Conservation (phyloP, 1,140 invertebrate genomes). For the Pteromalus puparum region DNA sequence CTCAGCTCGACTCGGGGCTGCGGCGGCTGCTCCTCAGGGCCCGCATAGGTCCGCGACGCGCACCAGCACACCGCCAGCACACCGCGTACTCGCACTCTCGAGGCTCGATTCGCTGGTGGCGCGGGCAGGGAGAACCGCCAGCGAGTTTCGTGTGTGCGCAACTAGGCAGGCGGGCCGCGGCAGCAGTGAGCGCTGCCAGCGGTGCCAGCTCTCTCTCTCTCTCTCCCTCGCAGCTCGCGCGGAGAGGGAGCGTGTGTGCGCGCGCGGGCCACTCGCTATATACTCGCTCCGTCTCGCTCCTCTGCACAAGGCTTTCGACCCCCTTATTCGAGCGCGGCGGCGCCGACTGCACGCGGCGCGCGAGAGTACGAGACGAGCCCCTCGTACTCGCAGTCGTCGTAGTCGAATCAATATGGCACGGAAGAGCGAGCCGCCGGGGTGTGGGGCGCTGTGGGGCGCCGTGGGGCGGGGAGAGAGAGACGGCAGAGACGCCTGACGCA, state of each 20-base stretch:
- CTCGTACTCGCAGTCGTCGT: not conserved
- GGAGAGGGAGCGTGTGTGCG: no score
- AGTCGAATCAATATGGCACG: constrained; percentile 14
- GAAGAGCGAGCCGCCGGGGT: not conserved
- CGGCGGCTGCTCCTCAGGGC: not conserved
- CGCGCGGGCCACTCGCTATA: not conserved
- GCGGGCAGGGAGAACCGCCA: no score
- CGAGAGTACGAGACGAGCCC: not conserved
- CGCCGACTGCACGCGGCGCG: constrained; percentile 6
- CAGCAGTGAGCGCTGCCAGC: no score
- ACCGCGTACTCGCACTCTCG: not conserved
- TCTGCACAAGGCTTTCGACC: constrained; percentile 4
- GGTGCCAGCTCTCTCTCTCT: no score
- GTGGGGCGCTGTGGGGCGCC: no score
- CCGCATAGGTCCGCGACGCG: not conserved
- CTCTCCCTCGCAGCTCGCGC: no score
- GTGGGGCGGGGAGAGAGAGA: no score
- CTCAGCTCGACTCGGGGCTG: not conserved
- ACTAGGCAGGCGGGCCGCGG: not conserved
- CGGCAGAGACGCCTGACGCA: not conserved
- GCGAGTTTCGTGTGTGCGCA: not conserved
- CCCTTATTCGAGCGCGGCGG: constrained; percentile 10
- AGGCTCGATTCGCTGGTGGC: no score
- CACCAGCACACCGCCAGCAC: no score
- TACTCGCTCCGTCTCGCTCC: not conserved